These are phyloP conservation scores for Percina caprodes DNA, from an alignment of 2,113 vertebrate species.

Conservation along the genomic window DNA sequence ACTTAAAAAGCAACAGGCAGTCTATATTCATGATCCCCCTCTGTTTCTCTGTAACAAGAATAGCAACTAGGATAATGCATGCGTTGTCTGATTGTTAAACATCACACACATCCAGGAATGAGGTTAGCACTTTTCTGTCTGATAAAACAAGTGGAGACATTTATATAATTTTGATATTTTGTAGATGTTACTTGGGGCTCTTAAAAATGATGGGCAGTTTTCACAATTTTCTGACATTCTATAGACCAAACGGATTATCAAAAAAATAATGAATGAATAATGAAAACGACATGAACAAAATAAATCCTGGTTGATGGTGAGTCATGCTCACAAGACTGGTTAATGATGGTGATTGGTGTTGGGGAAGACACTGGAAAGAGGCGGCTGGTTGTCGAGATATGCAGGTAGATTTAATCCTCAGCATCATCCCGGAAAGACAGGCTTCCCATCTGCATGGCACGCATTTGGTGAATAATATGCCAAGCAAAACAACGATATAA, in stretches of 20 bases:
- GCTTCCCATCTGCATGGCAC: not conserved
- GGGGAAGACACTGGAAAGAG: not conserved
- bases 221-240: not conserved
- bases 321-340: not conserved
- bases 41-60: not conserved
- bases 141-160: not conserved
- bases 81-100: not conserved
- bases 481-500: not conserved
- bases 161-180: not conserved
- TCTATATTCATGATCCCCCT: not conserved
- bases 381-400: not conserved
- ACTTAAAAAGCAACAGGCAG: not conserved
- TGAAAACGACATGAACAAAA: not conserved
- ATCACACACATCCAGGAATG: not conserved
- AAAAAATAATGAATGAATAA: not conserved
- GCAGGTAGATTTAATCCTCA: conserved; percentile 25
- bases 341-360: conserved; percentile 6
- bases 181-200: not conserved
- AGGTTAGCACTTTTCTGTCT: not conserved
- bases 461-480: conserved; percentile 13
- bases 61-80: not conserved
- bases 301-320: not conserved
- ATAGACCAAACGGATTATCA: too few relatives aligned
- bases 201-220: not conserved
- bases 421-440: conserved; percentile 1